Base-by-base conservation (phyloP, 2,888 invertebrate species). In the Leucozona laternaria region DNA sequence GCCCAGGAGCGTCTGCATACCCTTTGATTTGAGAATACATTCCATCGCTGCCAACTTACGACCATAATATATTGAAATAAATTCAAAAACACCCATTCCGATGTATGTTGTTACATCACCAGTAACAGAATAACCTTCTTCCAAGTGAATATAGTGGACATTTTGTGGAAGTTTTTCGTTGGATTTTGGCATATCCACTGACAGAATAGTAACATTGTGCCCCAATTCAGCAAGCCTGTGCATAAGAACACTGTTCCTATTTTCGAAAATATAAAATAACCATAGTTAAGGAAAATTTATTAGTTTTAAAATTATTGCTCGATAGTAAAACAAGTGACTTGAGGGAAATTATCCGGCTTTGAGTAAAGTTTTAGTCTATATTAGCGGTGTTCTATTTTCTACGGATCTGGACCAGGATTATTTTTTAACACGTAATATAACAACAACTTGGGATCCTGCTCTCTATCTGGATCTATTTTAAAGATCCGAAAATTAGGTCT, bases 121-220 rank as follows among this genome's bases (percentile, higher is more conserved):
- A 6, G 86, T 79, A 4, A 85, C 45, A 8, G 86, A 77, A 58
- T 90, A 90, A 7, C 84, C 88, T n/a, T 89, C 72, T 77, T 91
- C 90, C 60, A 91, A 76, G 55, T 90, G 88, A 17, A 91, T 90
- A 10, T 89, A 90, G 62, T 88, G 89, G 1, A 90, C 77, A 77
- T 89, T 90, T 11, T 88, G 40, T 0, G 89, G 86, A 2, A 89
- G 60, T 20, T 87, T 75, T 8, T 88, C 88, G 22, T 28, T 58
- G 1, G 87, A 6, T 58, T 85, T 88, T 4, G 89, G 88, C 25
- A 88, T 11, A 68, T 91, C 89, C 6, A 89, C 88, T 2, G 90
- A 88, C 0, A 91, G 48, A 45, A 90, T 79, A 5, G 89, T 90
- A 17, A 90, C 45, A 80, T 90, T 90, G 64, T 90, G 90, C 6